Evolutionary conservation across 2,888 invertebrate species (phyloP).

Genomic region (Sympetrum striolatum): DNA sequence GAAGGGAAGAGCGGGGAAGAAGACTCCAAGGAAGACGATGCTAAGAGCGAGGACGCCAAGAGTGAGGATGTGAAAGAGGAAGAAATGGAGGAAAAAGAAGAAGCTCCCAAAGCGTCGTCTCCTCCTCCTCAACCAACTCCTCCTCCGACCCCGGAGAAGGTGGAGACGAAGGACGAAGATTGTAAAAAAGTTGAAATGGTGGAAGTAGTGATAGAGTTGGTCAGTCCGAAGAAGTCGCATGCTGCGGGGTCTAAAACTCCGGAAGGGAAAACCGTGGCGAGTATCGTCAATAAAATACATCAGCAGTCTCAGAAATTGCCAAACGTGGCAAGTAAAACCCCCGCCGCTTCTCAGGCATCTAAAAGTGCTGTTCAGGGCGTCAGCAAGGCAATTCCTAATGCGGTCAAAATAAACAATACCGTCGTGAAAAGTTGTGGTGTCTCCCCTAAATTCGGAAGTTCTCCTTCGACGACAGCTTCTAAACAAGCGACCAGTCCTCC

Average conservation of each 20-base stretch:
- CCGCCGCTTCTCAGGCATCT: neutral
- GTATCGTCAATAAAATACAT: neutral
- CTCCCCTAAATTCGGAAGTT: neutral
- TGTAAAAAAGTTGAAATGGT: neutral
- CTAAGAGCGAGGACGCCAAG: no score
- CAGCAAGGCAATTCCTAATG: neutral
- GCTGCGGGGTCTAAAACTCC: neutral
- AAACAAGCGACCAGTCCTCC: neutral
- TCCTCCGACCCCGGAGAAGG: slow-evolving; percentile 15
- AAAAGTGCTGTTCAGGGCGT: neutral
- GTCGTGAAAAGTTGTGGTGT: neutral
- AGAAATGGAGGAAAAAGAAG: neutral
- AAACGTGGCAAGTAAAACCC: neutral
- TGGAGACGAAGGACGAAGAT: neutral
- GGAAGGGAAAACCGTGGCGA: neutral
- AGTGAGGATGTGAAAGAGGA: neutral
- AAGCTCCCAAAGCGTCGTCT: neutral
- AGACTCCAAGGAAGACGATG: neutral
- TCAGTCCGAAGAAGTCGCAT: neutral
- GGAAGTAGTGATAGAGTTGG: neutral
- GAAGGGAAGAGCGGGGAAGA: neutral
- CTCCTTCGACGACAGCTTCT: neutral
- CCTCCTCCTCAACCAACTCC: slow-evolving; percentile 13
- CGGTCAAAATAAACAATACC: neutral
- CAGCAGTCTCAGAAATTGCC: neutral